Conservation (phyloP, 2,888 invertebrate species). For the Mesopsocus fuscifrons region DNA sequence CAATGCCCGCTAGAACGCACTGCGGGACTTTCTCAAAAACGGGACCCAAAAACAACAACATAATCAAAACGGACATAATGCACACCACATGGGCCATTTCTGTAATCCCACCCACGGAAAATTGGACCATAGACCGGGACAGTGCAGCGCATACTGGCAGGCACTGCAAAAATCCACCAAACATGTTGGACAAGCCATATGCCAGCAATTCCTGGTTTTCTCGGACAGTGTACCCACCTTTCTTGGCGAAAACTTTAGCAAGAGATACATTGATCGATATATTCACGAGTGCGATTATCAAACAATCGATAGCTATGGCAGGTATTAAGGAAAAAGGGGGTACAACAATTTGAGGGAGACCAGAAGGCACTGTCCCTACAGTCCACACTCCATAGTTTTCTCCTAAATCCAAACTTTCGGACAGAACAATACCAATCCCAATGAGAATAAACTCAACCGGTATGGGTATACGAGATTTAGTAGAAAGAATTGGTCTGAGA, state of each 20-base stretch:
- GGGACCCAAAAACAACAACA: constrained; percentile 70
- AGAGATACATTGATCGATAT: constrained; percentile 52
- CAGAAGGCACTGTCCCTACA: constrained; percentile 61
- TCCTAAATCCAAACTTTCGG: constrained; percentile 37
- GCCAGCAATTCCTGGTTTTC: constrained; percentile 54
- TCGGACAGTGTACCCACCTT: constrained; percentile 39
- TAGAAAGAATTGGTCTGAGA: constrained; percentile 40
- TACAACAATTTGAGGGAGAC: constrained; percentile 43
- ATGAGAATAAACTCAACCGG: constrained; percentile 68
- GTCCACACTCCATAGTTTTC: constrained; percentile 36
- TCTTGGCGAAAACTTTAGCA: constrained; percentile 51
- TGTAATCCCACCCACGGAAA: constrained; percentile 59
- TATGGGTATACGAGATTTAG: constrained; percentile 39
- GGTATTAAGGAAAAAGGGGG: constrained; percentile 36
- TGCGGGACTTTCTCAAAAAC: constrained; percentile 65
- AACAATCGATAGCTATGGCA: constrained; percentile 34
- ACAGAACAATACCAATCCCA: constrained; percentile 44
- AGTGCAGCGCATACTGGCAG: constrained; percentile 43
- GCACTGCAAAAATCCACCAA: constrained; percentile 44
- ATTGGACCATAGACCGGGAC: constrained; percentile 48
- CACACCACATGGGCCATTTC: constrained; percentile 9
- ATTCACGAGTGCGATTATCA: constrained; percentile 46
- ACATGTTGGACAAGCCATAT: constrained; percentile 25
- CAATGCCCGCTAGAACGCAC: constrained; percentile 46
- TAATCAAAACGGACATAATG: constrained; percentile 41